A percentile compares a stretch with the other conserved stretches of the same genome.
Evolutionary conservation across 2,113 vertebrate genomes (phyloP).

Genomic region (Paramormyrops kingsleyae): DNA sequence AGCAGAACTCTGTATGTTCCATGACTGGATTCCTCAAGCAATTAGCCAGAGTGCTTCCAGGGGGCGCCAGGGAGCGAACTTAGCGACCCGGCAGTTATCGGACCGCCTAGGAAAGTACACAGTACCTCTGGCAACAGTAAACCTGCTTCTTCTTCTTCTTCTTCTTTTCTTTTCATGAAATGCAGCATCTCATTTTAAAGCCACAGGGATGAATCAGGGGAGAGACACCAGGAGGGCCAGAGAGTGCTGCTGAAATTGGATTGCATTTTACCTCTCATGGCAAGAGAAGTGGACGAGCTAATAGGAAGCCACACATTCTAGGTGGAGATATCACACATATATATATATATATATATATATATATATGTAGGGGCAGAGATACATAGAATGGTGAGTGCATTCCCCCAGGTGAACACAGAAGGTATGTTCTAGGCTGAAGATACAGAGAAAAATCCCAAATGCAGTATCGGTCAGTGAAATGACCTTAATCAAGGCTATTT

Average conservation of each 20-base stretch:
- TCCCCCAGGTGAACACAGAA: not conserved
- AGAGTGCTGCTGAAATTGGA: slow-evolving; percentile 36
- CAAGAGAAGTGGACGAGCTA: slow-evolving; percentile 38
- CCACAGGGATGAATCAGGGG: slow-evolving; percentile 33
- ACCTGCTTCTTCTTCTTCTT: slow-evolving; percentile 17
- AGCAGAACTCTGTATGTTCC: slow-evolving; percentile 36
- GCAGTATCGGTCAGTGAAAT: not conserved
- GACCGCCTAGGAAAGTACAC: slow-evolving; percentile 20
- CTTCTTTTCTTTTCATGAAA: slow-evolving; percentile 34
- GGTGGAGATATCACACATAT: slow-evolving; percentile 1
- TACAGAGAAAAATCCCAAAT: not conserved
- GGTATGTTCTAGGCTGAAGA: not conserved
- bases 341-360: not conserved
- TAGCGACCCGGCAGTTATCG: slow-evolving; percentile 31
- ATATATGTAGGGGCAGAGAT: not conserved
- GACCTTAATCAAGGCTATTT: not conserved
- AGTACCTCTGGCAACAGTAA: slow-evolving; percentile 37
- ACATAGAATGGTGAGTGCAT: not conserved
- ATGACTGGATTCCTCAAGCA: slow-evolving; percentile 52
- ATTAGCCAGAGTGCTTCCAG: slow-evolving; percentile 45
- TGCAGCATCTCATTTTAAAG: slow-evolving; percentile 37
- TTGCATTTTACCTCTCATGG: slow-evolving; percentile 40
- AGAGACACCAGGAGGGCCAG: slow-evolving; percentile 23
- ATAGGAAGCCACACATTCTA: slow-evolving; percentile 33
- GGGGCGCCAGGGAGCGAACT: slow-evolving; percentile 16